Evolutionary conservation across 2,113 vertebrate species (phyloP), one percentile per base, ranked within the genome.

Genomic region (Condylura cristata): DNA sequence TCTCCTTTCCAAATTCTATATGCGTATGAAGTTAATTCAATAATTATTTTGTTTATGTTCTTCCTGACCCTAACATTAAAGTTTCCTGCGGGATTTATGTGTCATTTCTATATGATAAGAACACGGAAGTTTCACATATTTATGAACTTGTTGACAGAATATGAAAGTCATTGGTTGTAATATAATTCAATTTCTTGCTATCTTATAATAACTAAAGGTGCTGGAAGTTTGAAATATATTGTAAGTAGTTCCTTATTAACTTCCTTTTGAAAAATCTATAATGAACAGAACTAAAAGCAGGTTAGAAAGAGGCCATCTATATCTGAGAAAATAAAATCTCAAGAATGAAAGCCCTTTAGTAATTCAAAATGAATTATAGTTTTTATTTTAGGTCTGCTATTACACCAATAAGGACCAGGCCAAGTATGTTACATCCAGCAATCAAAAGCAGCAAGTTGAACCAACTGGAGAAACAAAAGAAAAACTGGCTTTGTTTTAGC

Each of bases 221-320:
- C 8, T 86, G 6, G 18, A 88, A 78, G 37, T 17, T 86, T 65
- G 2, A 71, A 79, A 68, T 8, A 74, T 2, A 78, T 41, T 68
- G 5, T 65, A 68, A 75, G 12, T 39, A 28, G 16, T 53, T 82
- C 46, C 2, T 68, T 87, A 74, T 53, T 83, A 81, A 9, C 28
- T 92, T 81, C 58, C 46, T 88, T 95, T 94, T 80, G 9, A 68
- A 90, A 90, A 17, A 63, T 90, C 75, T 78, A 48, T 66, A 78
- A 68, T 48, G 82, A 51, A 63, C 4, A 70, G 28, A 9, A 76
- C 14, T 84, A 80, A 80, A 93, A 68, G 11, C 16, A 92, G 10
- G 17, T 39, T 44, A 80, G 5, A 78, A 1, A 34, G n/a, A 72
- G 3, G 39, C 12, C 13, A 84, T 72, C 56, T 34, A 13, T 2